These are phyloP conservation scores for Leucophenga montana DNA, from an alignment of 2,888 invertebrate species.

Conservation along the genomic window DNA sequence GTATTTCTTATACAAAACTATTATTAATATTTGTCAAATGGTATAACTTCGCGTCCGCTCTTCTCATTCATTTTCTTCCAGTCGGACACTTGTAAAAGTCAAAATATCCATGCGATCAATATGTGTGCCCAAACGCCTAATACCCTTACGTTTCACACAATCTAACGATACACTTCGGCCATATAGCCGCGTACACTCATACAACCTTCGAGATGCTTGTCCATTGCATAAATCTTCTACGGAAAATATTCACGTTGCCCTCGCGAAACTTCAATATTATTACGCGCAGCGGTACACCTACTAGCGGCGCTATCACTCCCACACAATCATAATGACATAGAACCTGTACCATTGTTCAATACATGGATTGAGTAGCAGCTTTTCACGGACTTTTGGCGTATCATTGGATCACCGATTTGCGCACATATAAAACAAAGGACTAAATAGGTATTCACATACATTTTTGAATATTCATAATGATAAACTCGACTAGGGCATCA, in stretches of 20 bases:
- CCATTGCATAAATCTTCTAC: slow-evolving; percentile 72
- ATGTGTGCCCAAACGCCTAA: slow-evolving; percentile 75
- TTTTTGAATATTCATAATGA: too few species aligned
- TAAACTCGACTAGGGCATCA: too few species aligned
- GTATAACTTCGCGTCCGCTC: slow-evolving; percentile 78
- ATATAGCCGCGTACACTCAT: slow-evolving; percentile 81
- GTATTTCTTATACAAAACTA: not conserved
- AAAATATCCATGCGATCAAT: slow-evolving; percentile 81
- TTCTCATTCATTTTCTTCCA: slow-evolving; percentile 79
- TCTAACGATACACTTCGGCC: slow-evolving; percentile 81
- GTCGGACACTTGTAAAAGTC: slow-evolving; percentile 76
- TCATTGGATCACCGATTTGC: slow-evolving; percentile 83
- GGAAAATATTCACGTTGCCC: slow-evolving; percentile 71
- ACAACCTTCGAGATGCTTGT: slow-evolving; percentile 77
- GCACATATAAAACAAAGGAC: too few species aligned
- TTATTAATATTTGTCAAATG: slow-evolving; percentile 73
- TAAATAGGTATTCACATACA: too few species aligned
- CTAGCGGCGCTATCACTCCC: slow-evolving; percentile 83
- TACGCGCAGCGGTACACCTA: slow-evolving; percentile 80
- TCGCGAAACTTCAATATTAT: slow-evolving; percentile 77
- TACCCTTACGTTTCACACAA: slow-evolving; percentile 76
- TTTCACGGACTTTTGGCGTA: slow-evolving; percentile 76
- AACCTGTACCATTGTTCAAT: slow-evolving; percentile 76
- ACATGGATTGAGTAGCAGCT: slow-evolving; percentile 75
- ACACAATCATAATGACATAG: slow-evolving; percentile 78